Percentiles rank a stretch among this genome's conserved stretches.
phyloP scores from a whole-genome alignment of 2,113 vertebrate genomes.

The Tragulus kanchil region DNA sequence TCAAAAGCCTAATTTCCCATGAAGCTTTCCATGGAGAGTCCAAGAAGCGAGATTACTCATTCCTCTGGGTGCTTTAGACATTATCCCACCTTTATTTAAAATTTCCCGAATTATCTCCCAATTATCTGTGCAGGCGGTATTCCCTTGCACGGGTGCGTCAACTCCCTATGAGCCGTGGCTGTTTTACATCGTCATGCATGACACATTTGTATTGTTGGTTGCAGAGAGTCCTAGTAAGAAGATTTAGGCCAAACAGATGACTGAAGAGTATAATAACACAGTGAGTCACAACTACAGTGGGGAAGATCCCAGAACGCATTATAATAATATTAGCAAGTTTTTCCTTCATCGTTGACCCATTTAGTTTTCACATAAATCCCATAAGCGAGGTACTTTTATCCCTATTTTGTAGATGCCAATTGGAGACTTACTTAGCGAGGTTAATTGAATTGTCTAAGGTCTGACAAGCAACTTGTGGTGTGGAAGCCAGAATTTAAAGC shows the following conservation, averaged over 20 bases:
- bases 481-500: neutral
- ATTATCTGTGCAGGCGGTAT: neutral
- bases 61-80: neutral
- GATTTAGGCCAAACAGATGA: neutral
- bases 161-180: neutral
- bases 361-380: neutral
- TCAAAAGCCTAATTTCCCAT: neutral
- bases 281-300: neutral
- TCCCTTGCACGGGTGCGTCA: neutral
- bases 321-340: neutral
- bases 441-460: neutral
- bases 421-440: neutral
- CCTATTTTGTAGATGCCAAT: neutral
- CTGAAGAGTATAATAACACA: neutral
- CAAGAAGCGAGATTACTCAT: neutral
- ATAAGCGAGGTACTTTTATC: neutral
- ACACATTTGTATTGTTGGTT: neutral
- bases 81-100: neutral
- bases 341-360: neutral
- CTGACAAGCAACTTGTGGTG: neutral
- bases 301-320: neutral
- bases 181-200: fast-evolving
- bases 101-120: neutral
- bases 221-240: neutral
- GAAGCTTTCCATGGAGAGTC: neutral